Conservation (phyloP, 2,888 invertebrate genomes). For the Drosophila testacea region DNA sequence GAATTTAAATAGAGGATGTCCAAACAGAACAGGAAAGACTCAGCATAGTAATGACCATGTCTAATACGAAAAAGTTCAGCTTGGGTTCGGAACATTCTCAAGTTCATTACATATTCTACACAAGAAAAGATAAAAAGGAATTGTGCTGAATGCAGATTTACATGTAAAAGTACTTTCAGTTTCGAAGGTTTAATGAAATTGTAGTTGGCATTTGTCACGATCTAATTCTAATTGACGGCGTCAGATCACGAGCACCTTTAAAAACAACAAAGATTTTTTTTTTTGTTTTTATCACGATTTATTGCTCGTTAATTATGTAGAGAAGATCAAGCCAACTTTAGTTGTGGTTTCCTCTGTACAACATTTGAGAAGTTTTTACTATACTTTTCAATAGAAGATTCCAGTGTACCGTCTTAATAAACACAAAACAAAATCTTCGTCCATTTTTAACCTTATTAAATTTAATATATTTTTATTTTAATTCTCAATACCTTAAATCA, state of each 20-base stretch:
- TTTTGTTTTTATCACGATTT: conserved; percentile 7
- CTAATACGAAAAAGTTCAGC: conserved; percentile 36
- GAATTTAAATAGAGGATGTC: conserved; percentile 48
- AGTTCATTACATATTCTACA: conserved; percentile 14
- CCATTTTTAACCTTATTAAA: too few species aligned
- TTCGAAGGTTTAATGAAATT: conserved; percentile 40
- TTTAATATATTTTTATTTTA: too few species aligned
- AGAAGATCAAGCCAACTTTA: not conserved
- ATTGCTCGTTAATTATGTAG: not conserved
- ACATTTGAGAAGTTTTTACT: too few species aligned
- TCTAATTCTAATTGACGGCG: not conserved
- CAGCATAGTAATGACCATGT: conserved; percentile 40
- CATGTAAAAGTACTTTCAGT: conserved; percentile 8
- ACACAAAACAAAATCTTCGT: too few species aligned
- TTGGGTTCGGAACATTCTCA: not conserved
- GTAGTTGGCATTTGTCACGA: conserved; percentile 45
- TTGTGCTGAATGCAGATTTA: not conserved
- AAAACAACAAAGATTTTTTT: not conserved
- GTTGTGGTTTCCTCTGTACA: not conserved
- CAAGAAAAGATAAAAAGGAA: not conserved
- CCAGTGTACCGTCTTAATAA: too few species aligned
- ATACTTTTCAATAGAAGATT: too few species aligned
- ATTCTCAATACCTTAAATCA: too few species aligned
- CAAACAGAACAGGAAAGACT: conserved; percentile 27
- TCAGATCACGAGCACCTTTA: conserved; percentile 33